phyloP scores from a whole-genome alignment of 2,888 invertebrate genomes.

The Keiferia lycopersicella region DNA sequence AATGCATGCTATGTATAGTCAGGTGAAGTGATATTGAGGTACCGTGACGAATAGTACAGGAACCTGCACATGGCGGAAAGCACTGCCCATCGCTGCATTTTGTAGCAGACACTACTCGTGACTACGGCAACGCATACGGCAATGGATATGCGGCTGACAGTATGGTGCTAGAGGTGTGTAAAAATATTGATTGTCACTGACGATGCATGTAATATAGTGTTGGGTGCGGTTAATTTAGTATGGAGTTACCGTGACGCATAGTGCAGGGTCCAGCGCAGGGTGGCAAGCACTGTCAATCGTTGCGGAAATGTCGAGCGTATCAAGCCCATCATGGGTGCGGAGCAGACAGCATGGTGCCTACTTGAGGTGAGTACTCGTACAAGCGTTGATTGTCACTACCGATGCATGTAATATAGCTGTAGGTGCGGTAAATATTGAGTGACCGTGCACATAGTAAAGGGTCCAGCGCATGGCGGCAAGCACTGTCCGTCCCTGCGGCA shows the following conservation, averaged over 20 bases:
- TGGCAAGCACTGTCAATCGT: slow-evolving; percentile 90
- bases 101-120: too few species aligned
- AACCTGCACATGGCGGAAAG: slow-evolving; percentile 90
- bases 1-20: too few species aligned
- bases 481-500: slow-evolving; percentile 91
- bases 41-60: slow-evolving; percentile 84
- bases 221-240: too few species aligned
- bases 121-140: too few species aligned
- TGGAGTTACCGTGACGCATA: slow-evolving; percentile 86
- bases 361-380: slow-evolving; percentile 86
- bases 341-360: slow-evolving; percentile 85
- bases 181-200: too few species aligned
- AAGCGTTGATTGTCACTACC: too few species aligned
- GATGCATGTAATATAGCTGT: too few species aligned
- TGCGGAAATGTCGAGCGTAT: slow-evolving; percentile 90
- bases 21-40: slow-evolving; percentile 78
- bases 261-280: slow-evolving; percentile 88
- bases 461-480: slow-evolving; percentile 90
- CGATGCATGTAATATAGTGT: too few species aligned
- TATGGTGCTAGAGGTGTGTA: too few species aligned
- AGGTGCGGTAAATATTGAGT: slow-evolving; percentile 75
- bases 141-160: too few species aligned
- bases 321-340: slow-evolving; percentile 89
- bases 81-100: slow-evolving; percentile 91
- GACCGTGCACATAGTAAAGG: too few species aligned